These are phyloP conservation scores for Anagyrus pseudococci DNA, from an alignment of 2,888 invertebrate genomes.

Conservation along the genomic window DNA sequence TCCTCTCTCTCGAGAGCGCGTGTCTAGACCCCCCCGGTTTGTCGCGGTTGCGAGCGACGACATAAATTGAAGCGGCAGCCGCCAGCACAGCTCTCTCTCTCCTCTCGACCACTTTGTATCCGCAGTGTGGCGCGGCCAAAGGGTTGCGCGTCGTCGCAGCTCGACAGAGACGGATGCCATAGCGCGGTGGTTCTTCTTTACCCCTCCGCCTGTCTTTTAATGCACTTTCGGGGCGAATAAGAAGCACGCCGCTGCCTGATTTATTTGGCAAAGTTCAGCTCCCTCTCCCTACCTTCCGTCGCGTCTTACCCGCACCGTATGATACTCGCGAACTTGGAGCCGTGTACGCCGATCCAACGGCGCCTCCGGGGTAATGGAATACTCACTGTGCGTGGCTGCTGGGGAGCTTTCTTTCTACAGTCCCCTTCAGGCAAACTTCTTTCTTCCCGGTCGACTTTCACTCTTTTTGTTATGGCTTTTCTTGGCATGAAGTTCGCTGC, in stretches of 20 bases:
- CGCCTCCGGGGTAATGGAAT: too few species aligned
- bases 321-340: neutral
- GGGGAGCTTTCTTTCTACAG: too few species aligned
- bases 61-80: constrained; percentile 21
- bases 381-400: too few species aligned
- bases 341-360: too few species aligned
- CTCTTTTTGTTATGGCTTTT: too few species aligned
- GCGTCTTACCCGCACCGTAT: too few species aligned
- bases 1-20: neutral
- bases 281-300: too few species aligned
- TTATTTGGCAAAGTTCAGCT: constrained; percentile 16
- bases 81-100: too few species aligned
- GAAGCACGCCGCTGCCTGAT: neutral
- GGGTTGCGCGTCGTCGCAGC: neutral
- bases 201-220: constrained; percentile 5
- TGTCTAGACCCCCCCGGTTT: constrained; percentile 7
- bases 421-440: too few species aligned
- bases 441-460: too few species aligned
- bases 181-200: constrained; percentile 1
- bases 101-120: constrained; percentile 5
- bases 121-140: neutral
- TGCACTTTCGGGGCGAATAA: constrained; percentile 3
- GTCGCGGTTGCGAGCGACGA: too few species aligned
- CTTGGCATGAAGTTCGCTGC: too few species aligned
- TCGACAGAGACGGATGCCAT: constrained; percentile 21